Evolutionary conservation across 2,797 vertebrate species (phyloP), one percentile per base, ranked within the genome.

Genomic region (Enteromius anoplus): DNA sequence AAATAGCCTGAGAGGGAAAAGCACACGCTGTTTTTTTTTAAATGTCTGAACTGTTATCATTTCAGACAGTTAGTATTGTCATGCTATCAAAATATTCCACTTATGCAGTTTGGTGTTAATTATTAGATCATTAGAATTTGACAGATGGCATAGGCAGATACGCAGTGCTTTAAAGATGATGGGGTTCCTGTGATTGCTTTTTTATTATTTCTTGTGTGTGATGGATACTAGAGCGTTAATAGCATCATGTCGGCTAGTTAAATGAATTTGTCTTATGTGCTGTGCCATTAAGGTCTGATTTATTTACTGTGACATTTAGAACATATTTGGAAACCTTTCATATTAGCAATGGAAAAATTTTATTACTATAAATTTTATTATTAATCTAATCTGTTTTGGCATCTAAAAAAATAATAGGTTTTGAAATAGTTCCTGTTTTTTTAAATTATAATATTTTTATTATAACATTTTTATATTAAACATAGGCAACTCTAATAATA

Each of bases 61-160:
- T 47, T 47, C n/a, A 64, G 40, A 64, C 23, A 47, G 58, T 64
- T n/a, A 75, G 12, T 40, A 26, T 42, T 21, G 23, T 64, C 23
- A 11, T 32, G 17, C 23, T 64, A 64, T 77, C 23, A 77, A 77
- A 47, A 47, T 29, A 47, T 29, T 47, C 3, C 0, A 40, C 37
- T 75, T 11, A 60, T 42, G 73, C 4, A 8, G 21, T 75, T 60
- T 75, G 34, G 53, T 42, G 14, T 42, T 60, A 42, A 40, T 42
- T 60, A 58, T 23, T 75, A 75, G 34, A 58, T 60, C n/a, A 42
- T 58, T 60, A 19, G n/a, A 75, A 75, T 10, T 26, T 42, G 34
- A 42, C 73, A 17, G 34, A 75, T 75, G 73, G 34, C 34, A 40
- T 58, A 34, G 11, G 21, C 49, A 73, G 49, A 75, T 55, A 75